Evolutionary conservation across 1,140 invertebrate genomes (phyloP).

Genomic region (Panagrolaimus sp.): DNA sequence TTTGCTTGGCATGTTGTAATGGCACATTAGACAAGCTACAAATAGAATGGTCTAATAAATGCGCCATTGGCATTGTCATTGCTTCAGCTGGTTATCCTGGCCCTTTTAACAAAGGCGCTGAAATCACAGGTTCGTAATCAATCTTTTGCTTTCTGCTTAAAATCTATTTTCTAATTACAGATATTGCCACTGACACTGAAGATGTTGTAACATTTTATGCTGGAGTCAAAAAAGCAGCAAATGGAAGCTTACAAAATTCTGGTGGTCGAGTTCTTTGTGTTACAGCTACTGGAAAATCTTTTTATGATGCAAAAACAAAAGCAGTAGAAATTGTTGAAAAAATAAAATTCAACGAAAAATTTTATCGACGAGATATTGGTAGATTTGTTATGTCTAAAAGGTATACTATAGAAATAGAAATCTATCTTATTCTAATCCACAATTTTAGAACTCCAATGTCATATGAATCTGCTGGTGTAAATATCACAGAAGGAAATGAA

Average conservation of each 20-base stretch:
- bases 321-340: constrained; percentile 64
- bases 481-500: constrained; percentile 81
- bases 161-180: constrained; percentile 12
- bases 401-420: too few relatives aligned
- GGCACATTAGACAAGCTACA: constrained; percentile 65
- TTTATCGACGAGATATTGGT: constrained; percentile 82
- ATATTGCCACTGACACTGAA: constrained; percentile 26
- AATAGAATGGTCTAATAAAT: constrained; percentile 69
- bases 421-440: background rate
- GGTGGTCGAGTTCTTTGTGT: constrained; percentile 83
- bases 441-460: constrained; percentile 65
- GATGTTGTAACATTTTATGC: constrained; percentile 62
- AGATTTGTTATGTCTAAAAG: constrained; percentile 56
- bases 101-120: constrained; percentile 76
- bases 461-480: constrained; percentile 84
- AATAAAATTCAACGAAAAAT: constrained; percentile 76
- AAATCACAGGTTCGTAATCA: constrained; percentile 62
- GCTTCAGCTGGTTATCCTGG: constrained; percentile 85
- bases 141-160: too few relatives aligned
- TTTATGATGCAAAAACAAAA: constrained; percentile 66
- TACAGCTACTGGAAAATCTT: constrained; percentile 67
- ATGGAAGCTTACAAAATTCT: constrained; percentile 68
- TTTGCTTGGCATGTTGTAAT: constrained; percentile 74
- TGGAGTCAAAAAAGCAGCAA: constrained; percentile 60
- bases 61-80: constrained; percentile 78